Evolutionary conservation across 2,113 vertebrate genomes (phyloP).

Genomic region (Actinemys pallida): DNA sequence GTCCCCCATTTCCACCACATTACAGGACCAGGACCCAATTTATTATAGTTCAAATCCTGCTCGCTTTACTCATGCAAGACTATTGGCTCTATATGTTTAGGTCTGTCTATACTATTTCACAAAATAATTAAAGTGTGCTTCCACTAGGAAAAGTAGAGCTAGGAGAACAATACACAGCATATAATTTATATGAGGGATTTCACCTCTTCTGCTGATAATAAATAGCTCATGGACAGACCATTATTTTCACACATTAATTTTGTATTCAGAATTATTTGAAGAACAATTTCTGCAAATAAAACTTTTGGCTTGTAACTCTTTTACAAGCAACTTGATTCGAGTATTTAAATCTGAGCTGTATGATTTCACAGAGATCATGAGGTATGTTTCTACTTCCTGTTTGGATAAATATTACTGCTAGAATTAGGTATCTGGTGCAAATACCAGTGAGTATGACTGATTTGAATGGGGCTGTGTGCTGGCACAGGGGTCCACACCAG

Average conservation of each 20-base stretch:
- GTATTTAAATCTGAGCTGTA: background rate
- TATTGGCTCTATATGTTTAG: background rate
- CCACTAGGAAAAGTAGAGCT: background rate
- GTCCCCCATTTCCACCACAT: background rate
- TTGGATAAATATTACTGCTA: background rate
- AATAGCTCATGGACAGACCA: background rate
- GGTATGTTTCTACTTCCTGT: background rate
- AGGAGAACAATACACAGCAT: background rate
- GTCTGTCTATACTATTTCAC: background rate
- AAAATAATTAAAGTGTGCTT: background rate
- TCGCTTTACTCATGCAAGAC: background rate
- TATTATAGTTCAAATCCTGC: background rate
- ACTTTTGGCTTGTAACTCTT: background rate
- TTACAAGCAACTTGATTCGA: background rate
- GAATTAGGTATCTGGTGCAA: background rate
- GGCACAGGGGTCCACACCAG: background rate
- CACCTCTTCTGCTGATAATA: background rate
- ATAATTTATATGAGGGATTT: background rate
- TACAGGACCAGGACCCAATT: background rate
- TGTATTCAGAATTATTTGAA: background rate
- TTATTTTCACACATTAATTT: background rate
- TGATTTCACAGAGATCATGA: background rate
- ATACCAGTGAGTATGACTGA: background rate
- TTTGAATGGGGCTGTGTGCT: background rate
- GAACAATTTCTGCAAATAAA: background rate